Conservation (phyloP, 2,113 vertebrate species). For the Stigmatopora nigra region DNA sequence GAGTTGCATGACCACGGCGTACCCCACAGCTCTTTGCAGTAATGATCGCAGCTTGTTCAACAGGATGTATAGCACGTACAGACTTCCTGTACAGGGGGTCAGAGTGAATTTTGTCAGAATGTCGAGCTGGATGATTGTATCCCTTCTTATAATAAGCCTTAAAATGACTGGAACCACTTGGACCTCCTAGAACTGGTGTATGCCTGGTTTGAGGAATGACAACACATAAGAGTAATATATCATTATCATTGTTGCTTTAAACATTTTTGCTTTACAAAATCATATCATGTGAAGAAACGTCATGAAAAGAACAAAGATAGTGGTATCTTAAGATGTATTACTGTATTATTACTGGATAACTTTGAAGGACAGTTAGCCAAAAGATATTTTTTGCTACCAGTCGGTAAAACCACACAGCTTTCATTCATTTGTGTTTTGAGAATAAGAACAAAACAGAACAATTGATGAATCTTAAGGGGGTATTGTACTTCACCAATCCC, state of each 20-base stretch:
- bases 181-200: constrained; percentile 53
- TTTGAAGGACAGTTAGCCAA: too few species aligned
- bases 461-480: too few species aligned
- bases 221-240: constrained; percentile 5
- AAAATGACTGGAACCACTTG: constrained; percentile 62
- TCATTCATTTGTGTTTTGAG: too few species aligned
- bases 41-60: constrained; percentile 46
- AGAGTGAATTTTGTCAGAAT: constrained; percentile 64
- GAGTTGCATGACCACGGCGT: constrained; percentile 64
- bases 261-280: not conserved
- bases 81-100: constrained; percentile 80
- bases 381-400: too few species aligned
- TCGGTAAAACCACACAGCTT: too few species aligned
- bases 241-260: not conserved
- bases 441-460: too few species aligned
- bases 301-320: not conserved
- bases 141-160: constrained; percentile 69
- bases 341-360: too few species aligned
- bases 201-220: constrained; percentile 60
- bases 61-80: constrained; percentile 49
- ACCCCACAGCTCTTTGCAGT: constrained; percentile 55
- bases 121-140: constrained; percentile 50
- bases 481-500: too few species aligned
- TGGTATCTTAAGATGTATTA: not conserved
- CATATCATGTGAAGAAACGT: not conserved